These are phyloP conservation scores for Phymanthus crucifer DNA, from an alignment of 92 coral and sea anemone genomes.

Conservation along the genomic window DNA sequence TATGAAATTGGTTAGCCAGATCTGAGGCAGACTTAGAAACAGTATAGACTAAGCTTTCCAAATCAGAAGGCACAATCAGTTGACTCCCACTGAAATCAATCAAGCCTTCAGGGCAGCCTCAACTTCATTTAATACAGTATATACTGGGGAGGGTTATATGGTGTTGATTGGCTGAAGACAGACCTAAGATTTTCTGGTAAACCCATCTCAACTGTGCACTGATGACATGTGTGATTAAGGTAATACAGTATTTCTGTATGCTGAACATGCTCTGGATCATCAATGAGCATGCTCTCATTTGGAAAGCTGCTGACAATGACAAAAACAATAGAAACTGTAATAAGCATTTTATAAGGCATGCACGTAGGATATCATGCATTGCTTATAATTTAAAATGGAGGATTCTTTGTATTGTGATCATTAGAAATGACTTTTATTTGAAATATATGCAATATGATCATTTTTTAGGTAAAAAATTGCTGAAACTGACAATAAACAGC, in stretches of 20 bases:
- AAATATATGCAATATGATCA: conserved; percentile 13
- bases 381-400: conserved; percentile 9
- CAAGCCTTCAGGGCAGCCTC: conserved; percentile 44
- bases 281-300: conserved; percentile 48
- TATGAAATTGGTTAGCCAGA: conserved; percentile 40
- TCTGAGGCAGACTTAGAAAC: conserved; percentile 23
- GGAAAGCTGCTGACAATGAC: conserved; percentile 36
- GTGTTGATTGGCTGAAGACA: conserved; percentile 20
- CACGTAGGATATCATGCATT: too few species aligned
- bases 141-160: conserved; percentile 10
- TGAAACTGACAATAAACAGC: conserved; percentile 21
- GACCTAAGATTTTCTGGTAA: conserved; percentile 17
- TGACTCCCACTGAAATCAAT: conserved; percentile 44
- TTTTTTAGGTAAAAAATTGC: conserved; percentile 31
- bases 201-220: conserved; percentile 23
- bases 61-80: conserved; percentile 35
- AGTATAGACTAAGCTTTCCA: conserved; percentile 34
- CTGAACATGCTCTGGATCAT: conserved; percentile 46
- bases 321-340: not conserved
- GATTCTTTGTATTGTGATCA: conserved; percentile 11
- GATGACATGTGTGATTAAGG: conserved; percentile 5
- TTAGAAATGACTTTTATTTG: conserved; percentile 13
- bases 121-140: conserved; percentile 23
- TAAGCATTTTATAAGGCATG: too few species aligned
- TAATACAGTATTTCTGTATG: conserved; percentile 32